A percentile compares a stretch with the other conserved stretches of the same genome.
These are phyloP conservation scores for Mus caroli DNA, from an alignment of 2,797 vertebrate species.

Conservation along the genomic window DNA sequence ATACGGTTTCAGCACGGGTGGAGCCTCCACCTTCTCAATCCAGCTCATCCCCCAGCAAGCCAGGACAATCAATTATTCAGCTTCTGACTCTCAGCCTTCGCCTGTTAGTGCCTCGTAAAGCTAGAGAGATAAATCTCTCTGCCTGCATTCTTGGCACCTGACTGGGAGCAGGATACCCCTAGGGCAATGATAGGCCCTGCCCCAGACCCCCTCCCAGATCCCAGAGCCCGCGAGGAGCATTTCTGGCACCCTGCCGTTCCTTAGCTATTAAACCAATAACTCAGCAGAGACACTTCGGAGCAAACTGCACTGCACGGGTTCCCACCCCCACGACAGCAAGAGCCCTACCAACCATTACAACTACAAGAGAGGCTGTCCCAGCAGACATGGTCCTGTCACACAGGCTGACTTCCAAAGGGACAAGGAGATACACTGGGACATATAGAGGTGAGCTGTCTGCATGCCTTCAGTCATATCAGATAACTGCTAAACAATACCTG, in stretches of 20 bases:
- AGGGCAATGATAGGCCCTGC: not conserved
- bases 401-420: not conserved
- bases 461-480: not conserved
- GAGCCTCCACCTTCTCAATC: not conserved
- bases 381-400: rapidly evolving
- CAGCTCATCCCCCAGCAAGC: conserved; percentile 64
- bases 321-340: not conserved
- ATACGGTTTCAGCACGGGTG: rapidly evolving
- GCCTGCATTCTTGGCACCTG: conserved; percentile 16
- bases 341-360: not conserved
- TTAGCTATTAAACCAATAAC: conserved; percentile 81
- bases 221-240: not conserved
- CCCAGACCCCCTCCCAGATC: not conserved
- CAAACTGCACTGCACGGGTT: not conserved
- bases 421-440: not conserved
- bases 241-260: not conserved
- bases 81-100: conserved; percentile 79
- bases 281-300: conserved; percentile 44
- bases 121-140: conserved; percentile 85
- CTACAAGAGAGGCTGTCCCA: rapidly evolving
- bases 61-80: conserved; percentile 87
- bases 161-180: conserved; percentile 51
- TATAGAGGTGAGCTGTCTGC: too few species aligned
- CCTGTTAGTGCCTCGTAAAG: conserved; percentile 85
- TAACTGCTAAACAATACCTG: not conserved